Percentiles rank a stretch among this genome's conserved stretches.
These are phyloP conservation scores for Pangasius sanitwongsei DNA, from an alignment of 2,797 vertebrate genomes.

Conservation along the genomic window DNA sequence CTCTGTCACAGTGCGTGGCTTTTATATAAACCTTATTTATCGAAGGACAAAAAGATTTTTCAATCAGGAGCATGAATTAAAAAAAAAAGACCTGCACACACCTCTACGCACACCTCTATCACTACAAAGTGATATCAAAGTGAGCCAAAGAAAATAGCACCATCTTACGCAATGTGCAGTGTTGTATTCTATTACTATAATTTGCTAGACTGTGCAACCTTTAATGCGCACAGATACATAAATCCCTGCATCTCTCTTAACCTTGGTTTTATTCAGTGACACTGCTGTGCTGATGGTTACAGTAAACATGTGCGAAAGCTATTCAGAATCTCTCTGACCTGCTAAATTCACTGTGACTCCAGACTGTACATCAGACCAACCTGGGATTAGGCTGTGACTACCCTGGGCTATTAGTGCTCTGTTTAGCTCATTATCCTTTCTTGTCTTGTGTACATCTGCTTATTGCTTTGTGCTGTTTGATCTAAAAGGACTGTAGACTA, in stretches of 20 bases:
- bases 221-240: neutral
- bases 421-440: slow-evolving; percentile 37
- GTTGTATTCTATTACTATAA: neutral
- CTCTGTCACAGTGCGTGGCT: neutral
- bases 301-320: neutral
- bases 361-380: slow-evolving; percentile 21
- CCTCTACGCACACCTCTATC: too few relatives aligned
- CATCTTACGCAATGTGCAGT: neutral
- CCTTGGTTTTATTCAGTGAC: neutral
- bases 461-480: neutral
- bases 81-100: too few relatives aligned
- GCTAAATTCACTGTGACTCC: neutral
- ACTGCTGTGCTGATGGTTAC: neutral
- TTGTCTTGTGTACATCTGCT: slow-evolving; percentile 17
- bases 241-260: neutral
- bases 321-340: neutral
- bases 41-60: neutral
- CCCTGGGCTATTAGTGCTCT: slow-evolving; percentile 17
- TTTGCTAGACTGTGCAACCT: neutral
- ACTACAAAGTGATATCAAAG: too few relatives aligned
- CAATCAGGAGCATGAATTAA: neutral
- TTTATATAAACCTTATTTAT: neutral
- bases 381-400: slow-evolving; percentile 6
- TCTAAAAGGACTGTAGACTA: neutral
- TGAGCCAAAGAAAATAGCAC: too few relatives aligned